phyloP scores from a whole-genome alignment of 2,888 invertebrate species.

The Epirrita christyi region DNA sequence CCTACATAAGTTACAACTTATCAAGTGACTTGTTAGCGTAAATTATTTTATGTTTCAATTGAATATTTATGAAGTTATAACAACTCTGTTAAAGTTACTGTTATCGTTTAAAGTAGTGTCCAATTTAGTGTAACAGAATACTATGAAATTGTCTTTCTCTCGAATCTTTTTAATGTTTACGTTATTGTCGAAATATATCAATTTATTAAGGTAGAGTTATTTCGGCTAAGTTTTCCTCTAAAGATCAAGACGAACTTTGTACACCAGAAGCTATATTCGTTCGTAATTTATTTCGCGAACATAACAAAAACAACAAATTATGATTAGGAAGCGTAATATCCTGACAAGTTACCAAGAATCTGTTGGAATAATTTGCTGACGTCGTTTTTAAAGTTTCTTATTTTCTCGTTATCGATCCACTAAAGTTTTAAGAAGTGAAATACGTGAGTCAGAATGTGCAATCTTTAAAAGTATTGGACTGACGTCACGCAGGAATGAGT shows the following conservation, averaged over 20 bases:
- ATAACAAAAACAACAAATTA: too few relatives aligned
- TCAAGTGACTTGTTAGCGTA: constrained; percentile 35
- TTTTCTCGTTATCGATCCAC: not conserved
- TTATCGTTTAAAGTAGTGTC: constrained; percentile 41
- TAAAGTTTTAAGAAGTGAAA: constrained; percentile 31
- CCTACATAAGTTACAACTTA: constrained; percentile 32
- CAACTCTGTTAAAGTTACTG: constrained; percentile 41
- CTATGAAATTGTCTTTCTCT: constrained; percentile 26
- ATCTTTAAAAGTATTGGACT: constrained; percentile 59
- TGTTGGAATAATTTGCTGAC: not conserved
- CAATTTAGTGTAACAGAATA: constrained; percentile 40
- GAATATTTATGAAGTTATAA: constrained; percentile 41
- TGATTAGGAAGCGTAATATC: too few relatives aligned
- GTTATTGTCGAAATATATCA: constrained; percentile 31
- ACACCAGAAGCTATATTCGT: too few relatives aligned
- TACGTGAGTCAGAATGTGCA: constrained; percentile 42
- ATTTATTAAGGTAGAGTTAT: constrained; percentile 28
- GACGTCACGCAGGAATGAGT: constrained; percentile 63
- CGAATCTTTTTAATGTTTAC: constrained; percentile 31
- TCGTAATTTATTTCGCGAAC: too few relatives aligned
- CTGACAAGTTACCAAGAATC: not conserved
- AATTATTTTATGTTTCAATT: constrained; percentile 36
- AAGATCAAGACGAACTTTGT: too few relatives aligned
- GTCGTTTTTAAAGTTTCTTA: not conserved
- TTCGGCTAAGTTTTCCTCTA: not conserved